Evolutionary conservation across 35 echinoderm and acorn worm genomes (phyloP).

Genomic region (Holothuria glaberrima): DNA sequence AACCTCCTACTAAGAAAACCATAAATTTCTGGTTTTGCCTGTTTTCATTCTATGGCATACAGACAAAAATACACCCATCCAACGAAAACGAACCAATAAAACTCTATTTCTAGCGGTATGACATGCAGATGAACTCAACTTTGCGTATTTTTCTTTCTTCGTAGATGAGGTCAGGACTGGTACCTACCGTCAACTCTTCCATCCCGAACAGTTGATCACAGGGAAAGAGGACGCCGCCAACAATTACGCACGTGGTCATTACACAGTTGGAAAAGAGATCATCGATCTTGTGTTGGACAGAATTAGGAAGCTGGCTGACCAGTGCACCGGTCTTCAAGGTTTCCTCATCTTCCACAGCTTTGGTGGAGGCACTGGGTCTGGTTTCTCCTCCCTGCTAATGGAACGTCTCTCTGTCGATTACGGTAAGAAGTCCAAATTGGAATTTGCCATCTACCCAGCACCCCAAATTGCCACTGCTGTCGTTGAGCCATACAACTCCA

Average conservation of each 20-base stretch:
- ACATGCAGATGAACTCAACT: too few species aligned
- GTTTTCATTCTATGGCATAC: too few species aligned
- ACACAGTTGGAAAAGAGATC: slow-evolving; percentile 71
- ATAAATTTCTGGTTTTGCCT: too few species aligned
- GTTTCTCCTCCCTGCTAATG: slow-evolving; percentile 78
- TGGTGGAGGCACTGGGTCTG: slow-evolving; percentile 84
- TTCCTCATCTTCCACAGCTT: slow-evolving; percentile 96
- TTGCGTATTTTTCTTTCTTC: too few species aligned
- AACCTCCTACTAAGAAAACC: too few species aligned
- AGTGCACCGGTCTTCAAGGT: slow-evolving; percentile 82
- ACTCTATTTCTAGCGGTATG: too few species aligned
- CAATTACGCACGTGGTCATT: slow-evolving; percentile 69
- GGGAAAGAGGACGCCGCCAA: not conserved
- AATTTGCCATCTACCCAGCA: slow-evolving; percentile 82
- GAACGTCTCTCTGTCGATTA: slow-evolving; percentile 91
- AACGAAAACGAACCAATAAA: too few species aligned
- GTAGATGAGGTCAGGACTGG: too few species aligned
- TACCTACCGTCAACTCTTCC: slow-evolving; percentile 15
- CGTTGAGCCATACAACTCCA: slow-evolving; percentile 89
- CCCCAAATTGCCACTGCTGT: slow-evolving; percentile 84
- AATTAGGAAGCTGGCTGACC: slow-evolving; percentile 77
- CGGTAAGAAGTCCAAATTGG: slow-evolving; percentile 89
- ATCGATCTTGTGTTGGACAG: slow-evolving; percentile 67
- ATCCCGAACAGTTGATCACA: slow-evolving; percentile 25
- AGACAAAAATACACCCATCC: too few species aligned